phyloP scores from a whole-genome alignment of 1,140 invertebrate species.

The Thaumatotibia leucotreta region DNA sequence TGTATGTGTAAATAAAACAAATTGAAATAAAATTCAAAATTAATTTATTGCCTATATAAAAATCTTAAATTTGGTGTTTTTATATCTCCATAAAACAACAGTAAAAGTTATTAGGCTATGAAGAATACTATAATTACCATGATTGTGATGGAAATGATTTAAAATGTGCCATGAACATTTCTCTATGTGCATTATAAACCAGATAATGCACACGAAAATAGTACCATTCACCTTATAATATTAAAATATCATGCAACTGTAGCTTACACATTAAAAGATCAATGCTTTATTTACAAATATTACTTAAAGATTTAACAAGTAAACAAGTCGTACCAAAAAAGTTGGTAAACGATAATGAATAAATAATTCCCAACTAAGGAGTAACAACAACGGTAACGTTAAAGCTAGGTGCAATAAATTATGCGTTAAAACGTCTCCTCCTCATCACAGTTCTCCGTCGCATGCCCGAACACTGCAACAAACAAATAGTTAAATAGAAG shows the following conservation, averaged over 20 bases:
- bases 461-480: slow-evolving; percentile 87
- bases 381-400: slow-evolving; percentile 71
- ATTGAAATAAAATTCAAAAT: slow-evolving; percentile 25
- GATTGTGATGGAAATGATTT: slow-evolving; percentile 53
- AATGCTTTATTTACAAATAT: slow-evolving; percentile 66
- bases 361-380: slow-evolving; percentile 63
- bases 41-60: slow-evolving; percentile 45
- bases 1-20: slow-evolving; percentile 6
- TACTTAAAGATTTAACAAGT: slow-evolving; percentile 43
- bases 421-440: slow-evolving; percentile 85
- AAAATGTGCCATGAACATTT: slow-evolving; percentile 50
- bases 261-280: slow-evolving; percentile 42
- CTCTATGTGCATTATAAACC: slow-evolving; percentile 63
- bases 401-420: slow-evolving; percentile 56
- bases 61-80: slow-evolving; percentile 37
- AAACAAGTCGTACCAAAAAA: slow-evolving; percentile 54
- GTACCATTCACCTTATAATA: slow-evolving; percentile 43
- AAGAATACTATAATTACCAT: slow-evolving; percentile 27
- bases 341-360: slow-evolving; percentile 65
- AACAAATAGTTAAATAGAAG: too few relatives aligned
- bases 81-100: neutral
- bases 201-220: slow-evolving; percentile 65
- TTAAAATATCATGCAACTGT: slow-evolving; percentile 54
- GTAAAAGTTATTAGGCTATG: slow-evolving; percentile 5
- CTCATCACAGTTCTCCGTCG: slow-evolving; percentile 87